Evolutionary conservation across 2,113 vertebrate genomes (phyloP).

Genomic region (Microtus oregoni): DNA sequence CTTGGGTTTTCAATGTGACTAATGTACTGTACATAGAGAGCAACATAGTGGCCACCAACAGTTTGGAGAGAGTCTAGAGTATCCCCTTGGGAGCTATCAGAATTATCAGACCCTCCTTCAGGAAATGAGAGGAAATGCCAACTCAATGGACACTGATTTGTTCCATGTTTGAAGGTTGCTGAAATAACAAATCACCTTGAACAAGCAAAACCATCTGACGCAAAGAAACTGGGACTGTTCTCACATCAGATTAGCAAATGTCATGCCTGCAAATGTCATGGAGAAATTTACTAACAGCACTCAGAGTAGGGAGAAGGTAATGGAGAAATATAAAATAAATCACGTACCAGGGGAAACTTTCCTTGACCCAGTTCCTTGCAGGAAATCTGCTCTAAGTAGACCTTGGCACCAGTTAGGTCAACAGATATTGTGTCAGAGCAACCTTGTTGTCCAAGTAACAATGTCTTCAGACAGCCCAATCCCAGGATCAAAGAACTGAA

Average conservation of each 20-base stretch:
- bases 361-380: constrained; percentile 80
- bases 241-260: constrained; percentile 45
- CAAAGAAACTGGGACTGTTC: constrained; percentile 38
- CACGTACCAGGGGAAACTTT: constrained; percentile 75
- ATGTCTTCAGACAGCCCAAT: constrained; percentile 72
- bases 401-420: constrained; percentile 78
- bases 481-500: constrained; percentile 68
- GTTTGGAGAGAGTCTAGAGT: constrained; percentile 79
- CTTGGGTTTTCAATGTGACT: constrained; percentile 57
- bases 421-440: constrained; percentile 76
- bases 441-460: constrained; percentile 63
- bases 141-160: constrained; percentile 88
- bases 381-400: constrained; percentile 82
- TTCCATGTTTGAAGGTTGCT: constrained; percentile 85
- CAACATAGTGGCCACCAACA: constrained; percentile 69
- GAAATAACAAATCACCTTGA: constrained; percentile 85
- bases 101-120: constrained; percentile 85
- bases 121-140: constrained; percentile 89
- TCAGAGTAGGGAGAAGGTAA: constrained; percentile 62
- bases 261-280: constrained; percentile 28
- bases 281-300: background rate
- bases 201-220: constrained; percentile 53
- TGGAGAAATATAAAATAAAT: constrained; percentile 67
- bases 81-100: constrained; percentile 75
- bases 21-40: constrained; percentile 65